A percentile compares a stretch with the other conserved stretches of the same genome.
Evolutionary conservation across 2,113 vertebrate species (phyloP).

Genomic region (Setophaga kirtlandii): DNA sequence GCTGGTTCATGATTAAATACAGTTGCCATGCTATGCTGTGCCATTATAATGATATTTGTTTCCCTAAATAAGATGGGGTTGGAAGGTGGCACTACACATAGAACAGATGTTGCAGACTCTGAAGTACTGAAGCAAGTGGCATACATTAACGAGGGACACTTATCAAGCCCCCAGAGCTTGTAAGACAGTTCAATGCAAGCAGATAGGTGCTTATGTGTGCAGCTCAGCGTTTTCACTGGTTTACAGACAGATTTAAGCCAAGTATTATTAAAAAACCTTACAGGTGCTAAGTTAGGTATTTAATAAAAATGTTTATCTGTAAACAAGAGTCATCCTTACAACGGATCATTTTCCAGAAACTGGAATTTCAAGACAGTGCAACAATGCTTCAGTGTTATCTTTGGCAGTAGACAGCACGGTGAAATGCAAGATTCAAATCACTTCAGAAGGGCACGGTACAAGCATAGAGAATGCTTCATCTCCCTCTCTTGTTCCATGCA

Average conservation of each 20-base stretch:
- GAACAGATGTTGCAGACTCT: slow-evolving; percentile 23
- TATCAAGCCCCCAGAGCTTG: slow-evolving; percentile 9
- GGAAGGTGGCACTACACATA: slow-evolving; percentile 33
- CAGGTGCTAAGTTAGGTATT: slow-evolving; percentile 37
- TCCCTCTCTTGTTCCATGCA: slow-evolving; percentile 91
- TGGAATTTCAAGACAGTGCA: slow-evolving; percentile 66
- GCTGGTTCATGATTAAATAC: slow-evolving; percentile 19
- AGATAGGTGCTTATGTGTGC: not conserved
- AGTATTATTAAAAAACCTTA: slow-evolving; percentile 57
- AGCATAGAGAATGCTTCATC: slow-evolving; percentile 81
- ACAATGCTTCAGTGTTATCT: slow-evolving; percentile 65
- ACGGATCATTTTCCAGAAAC: slow-evolving; percentile 57
- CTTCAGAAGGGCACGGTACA: slow-evolving; percentile 90
- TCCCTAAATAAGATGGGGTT: not conserved
- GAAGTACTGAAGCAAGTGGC: slow-evolving; percentile 14
- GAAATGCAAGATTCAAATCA: slow-evolving; percentile 49
- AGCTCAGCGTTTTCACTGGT: slow-evolving; percentile 22
- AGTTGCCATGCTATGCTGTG: slow-evolving; percentile 18
- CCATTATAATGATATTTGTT: not conserved
- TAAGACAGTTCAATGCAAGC: slow-evolving; percentile 18
- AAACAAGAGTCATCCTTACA: slow-evolving; percentile 72
- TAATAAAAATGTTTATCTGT: slow-evolving; percentile 65
- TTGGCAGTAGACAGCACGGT: slow-evolving; percentile 75
- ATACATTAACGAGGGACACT: not conserved
- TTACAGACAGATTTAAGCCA: slow-evolving; percentile 51